These are phyloP conservation scores for Acrobasis suavella DNA, from an alignment of 2,888 invertebrate species.

Conservation along the genomic window DNA sequence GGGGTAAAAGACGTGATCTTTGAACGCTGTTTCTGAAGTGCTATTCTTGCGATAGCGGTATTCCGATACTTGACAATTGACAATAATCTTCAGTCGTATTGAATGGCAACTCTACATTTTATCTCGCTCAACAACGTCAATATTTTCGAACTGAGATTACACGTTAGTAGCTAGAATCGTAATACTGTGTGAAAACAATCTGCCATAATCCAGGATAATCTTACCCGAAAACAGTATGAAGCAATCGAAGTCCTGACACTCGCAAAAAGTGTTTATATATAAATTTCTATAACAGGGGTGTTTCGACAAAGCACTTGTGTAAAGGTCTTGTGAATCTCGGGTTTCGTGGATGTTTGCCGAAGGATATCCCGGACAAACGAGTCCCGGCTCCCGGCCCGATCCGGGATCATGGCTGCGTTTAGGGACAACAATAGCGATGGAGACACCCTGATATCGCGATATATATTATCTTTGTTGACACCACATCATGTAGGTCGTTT, in stretches of 20 bases:
- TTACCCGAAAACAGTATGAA: conserved; percentile 45
- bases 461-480: conserved; percentile 78
- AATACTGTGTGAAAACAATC: conserved; percentile 4
- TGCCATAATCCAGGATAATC: conserved; percentile 7
- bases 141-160: conserved; percentile 13
- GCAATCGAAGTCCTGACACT: conserved; percentile 40
- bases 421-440: conserved; percentile 72
- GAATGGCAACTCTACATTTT: neutral
- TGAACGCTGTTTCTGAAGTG: conserved; percentile 48
- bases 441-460: conserved; percentile 71
- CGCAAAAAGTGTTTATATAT: conserved; percentile 62
- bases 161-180: neutral
- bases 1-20: conserved; percentile 56
- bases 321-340: conserved; percentile 77
- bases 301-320: conserved; percentile 71
- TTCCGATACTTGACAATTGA: conserved; percentile 7
- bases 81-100: conserved; percentile 15
- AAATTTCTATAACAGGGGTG: conserved; percentile 58
- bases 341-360: conserved; percentile 76
- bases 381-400: conserved; percentile 58
- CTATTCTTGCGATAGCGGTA: conserved; percentile 21
- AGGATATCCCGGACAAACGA: conserved; percentile 79
- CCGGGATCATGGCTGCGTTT: conserved; percentile 70
- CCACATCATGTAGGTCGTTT: conserved; percentile 74
- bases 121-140: conserved; percentile 6